Conservation (phyloP, 2,113 vertebrate genomes). For the Heliornis fulica region DNA sequence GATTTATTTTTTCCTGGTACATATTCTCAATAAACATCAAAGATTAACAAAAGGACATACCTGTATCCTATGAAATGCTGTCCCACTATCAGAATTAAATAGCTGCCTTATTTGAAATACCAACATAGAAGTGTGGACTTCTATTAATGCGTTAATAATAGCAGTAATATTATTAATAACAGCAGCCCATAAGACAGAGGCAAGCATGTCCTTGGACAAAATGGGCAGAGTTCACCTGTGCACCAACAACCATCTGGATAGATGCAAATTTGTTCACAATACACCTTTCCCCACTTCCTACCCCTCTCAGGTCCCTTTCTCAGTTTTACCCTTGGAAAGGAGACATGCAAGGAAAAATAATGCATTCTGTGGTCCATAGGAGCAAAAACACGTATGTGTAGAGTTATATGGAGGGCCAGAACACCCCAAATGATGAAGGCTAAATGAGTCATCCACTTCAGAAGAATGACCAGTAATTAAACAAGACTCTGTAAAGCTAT, state of each 20-base stretch:
- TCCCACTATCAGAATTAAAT: not conserved
- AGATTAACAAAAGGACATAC: not conserved
- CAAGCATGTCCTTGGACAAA: not conserved
- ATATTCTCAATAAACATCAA: not conserved
- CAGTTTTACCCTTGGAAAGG: rapidly evolving
- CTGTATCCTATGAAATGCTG: not conserved
- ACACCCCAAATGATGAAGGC: not conserved
- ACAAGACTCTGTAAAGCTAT: not conserved
- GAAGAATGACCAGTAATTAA: constrained; percentile 35
- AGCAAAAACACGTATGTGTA: not conserved
- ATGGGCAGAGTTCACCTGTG: not conserved
- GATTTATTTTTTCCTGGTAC: not conserved
- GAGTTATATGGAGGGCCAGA: not conserved
- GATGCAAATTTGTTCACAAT: not conserved
- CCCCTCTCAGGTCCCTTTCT: not conserved
- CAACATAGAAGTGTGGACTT: rapidly evolving
- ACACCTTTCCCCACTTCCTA: not conserved
- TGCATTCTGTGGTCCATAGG: not conserved
- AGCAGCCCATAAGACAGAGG: not conserved
- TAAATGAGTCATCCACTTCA: constrained; percentile 32
- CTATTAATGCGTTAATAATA: not conserved
- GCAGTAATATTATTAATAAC: not conserved
- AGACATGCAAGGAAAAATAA: not conserved
- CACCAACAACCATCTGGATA: not conserved
- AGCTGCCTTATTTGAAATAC: not conserved